Conservation (phyloP, 1,140 invertebrate species). For the Drosophila prosaltans region DNA sequence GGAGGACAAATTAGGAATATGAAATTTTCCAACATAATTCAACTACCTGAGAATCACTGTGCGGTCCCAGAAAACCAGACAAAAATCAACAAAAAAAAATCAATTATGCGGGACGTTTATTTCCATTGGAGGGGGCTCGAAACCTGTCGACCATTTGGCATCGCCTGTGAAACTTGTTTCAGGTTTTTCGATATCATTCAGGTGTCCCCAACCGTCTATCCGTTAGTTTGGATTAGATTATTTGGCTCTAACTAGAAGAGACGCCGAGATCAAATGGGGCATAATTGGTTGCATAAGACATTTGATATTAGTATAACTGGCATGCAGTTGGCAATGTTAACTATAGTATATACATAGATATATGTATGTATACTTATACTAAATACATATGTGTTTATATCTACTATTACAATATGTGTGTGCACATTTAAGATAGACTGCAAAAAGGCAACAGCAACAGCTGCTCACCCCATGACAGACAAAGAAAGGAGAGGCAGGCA, state of each 20-base stretch:
- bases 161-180: conserved; percentile 47
- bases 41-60: conserved; percentile 40
- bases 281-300: conserved; percentile 7
- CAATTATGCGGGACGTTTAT: conserved; percentile 5
- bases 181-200: neutral
- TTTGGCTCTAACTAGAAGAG: conserved; percentile 7
- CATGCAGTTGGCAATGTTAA: conserved; percentile 6
- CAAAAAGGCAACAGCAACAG: conserved; percentile 20
- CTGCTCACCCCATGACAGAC: conserved; percentile 33
- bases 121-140: conserved; percentile 7
- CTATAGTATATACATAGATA: neutral
- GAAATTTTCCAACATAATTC: conserved; percentile 26
- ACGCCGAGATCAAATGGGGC: neutral
- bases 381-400: neutral
- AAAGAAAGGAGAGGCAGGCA: conserved; percentile 56
- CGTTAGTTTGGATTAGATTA: neutral
- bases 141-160: conserved; percentile 35
- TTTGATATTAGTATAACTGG: neutral
- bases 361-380: neutral
- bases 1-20: conserved; percentile 23
- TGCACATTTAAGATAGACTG: conserved; percentile 12
- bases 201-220: neutral
- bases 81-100: conserved; percentile 4
- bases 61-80: conserved; percentile 18
- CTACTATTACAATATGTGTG: conserved; percentile 3